Evolutionary conservation across 2,113 vertebrate species (phyloP).

Genomic region (Crocuta crocuta): DNA sequence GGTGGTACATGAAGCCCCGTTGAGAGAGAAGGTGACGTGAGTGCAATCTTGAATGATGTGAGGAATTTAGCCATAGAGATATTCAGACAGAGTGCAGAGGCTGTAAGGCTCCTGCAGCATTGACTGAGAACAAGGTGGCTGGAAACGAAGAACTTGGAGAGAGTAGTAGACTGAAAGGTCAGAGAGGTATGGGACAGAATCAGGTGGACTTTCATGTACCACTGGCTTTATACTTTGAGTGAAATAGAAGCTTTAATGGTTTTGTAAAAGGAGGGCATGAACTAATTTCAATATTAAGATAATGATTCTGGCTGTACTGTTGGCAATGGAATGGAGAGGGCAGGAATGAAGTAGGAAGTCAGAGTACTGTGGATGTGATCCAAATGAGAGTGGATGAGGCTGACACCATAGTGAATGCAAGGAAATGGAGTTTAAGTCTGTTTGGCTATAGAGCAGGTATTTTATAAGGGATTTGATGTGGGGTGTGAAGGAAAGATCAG

Average conservation of each 20-base stretch:
- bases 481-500: neutral
- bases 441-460: neutral
- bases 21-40: neutral
- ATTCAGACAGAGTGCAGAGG: neutral
- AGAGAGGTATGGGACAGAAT: neutral
- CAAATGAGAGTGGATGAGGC: neutral
- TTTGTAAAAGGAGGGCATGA: neutral
- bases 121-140: neutral
- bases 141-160: neutral
- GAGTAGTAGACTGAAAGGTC: neutral
- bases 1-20: neutral
- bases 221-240: neutral
- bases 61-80: neutral
- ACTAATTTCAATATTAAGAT: neutral
- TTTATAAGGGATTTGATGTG: neutral
- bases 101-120: no score
- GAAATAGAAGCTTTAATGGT: neutral
- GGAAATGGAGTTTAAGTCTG: neutral
- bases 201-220: neutral
- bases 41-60: neutral
- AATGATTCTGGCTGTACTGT: neutral
- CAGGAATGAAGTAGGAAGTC: neutral
- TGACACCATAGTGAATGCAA: neutral
- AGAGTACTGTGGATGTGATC: fast-evolving
- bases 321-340: neutral